Base-by-base conservation (phyloP, 1,140 invertebrate species). In the Mycetomoellerius zeteki region DNA sequence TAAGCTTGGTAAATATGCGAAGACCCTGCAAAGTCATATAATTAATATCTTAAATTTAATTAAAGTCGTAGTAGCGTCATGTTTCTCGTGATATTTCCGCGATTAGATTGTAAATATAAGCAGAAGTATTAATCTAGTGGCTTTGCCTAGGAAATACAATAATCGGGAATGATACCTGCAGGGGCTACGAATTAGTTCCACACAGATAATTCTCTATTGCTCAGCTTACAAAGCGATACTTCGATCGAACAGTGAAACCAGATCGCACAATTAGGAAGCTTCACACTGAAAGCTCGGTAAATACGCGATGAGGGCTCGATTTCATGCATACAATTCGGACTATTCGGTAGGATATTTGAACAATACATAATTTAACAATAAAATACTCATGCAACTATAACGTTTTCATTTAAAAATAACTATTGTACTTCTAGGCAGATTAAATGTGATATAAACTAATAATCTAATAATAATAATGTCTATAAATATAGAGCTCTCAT, bases 161-260 rank as follows among this genome's bases (percentile, higher is more conserved):
- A 92, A 92, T 92, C 86, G 90, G 24, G 69, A 88, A 87, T 76
- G 75, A 37, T 82, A 73, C 76, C 90, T 71, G 24, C 56, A 72
- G 81, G 65, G 85, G 24, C 56, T 86, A 64, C 87, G 84, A 92
- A 93, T 93, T 89, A 91, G 85, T 93, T 92, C 76, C 86, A 27
- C 69, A 76, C 62, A 88, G 89, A 88, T 92, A 87, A 93, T 92
- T 93, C 91, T 91, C 91, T 82, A 93, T 93, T 92, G 91, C 91
- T 93, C 88, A 92, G 91, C 82, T 81, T 77, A 73, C 86, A 81
- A 91, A 93, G 91, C 89, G 86, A 92, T 93, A 91, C 85, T 89
- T 87, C 84, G 86, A 85, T 87, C 58, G 77, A 52, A 58, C 24
- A 56, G 73, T 62, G 27, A 62, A 60, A 60, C 54, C 64, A 75